Conservation (phyloP, 1,140 invertebrate genomes). For the Heliconius hewitsoni region DNA sequence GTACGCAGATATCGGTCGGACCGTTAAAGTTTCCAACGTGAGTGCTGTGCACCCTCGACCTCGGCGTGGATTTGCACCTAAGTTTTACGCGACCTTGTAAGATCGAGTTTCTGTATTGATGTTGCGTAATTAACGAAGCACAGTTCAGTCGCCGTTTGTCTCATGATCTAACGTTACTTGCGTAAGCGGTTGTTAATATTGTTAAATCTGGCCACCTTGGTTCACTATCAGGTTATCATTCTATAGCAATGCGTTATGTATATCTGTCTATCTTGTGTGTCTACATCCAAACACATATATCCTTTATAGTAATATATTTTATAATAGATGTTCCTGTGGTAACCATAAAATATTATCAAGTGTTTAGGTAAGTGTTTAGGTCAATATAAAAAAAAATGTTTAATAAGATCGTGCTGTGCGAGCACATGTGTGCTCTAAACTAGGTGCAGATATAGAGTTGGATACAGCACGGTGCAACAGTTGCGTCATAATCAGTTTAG, state of each 20-base stretch:
- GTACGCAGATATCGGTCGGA: conserved; percentile 6
- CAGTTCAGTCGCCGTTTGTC: conserved; percentile 24
- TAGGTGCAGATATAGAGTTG: not conserved
- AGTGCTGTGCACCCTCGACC: conserved; percentile 36
- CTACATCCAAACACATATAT: not conserved
- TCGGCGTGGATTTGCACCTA: conserved; percentile 36
- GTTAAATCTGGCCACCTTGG: not conserved
- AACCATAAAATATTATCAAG: not conserved
- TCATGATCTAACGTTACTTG: conserved; percentile 27
- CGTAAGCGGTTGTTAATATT: conserved; percentile 13
- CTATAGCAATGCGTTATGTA: not conserved
- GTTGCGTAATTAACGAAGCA: conserved; percentile 40
- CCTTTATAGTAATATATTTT: not conserved
- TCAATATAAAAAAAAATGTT: not conserved
- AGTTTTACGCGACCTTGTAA: conserved; percentile 38
- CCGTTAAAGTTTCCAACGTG: conserved; percentile 17
- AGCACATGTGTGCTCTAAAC: not conserved
- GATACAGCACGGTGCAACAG: conserved; percentile 12
- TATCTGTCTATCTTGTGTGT: not conserved
- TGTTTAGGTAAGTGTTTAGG: too few relatives aligned
- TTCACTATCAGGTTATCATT: not conserved
- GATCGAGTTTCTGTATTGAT: conserved; percentile 44
- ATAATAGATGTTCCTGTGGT: not conserved
- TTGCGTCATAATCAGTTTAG: conserved; percentile 12
- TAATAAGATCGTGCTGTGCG: not conserved